Percentiles rank a stretch among this genome's conserved stretches.
Evolutionary conservation across 2,797 vertebrate genomes (phyloP).

Genomic region (Rhinoraja longicauda): DNA sequence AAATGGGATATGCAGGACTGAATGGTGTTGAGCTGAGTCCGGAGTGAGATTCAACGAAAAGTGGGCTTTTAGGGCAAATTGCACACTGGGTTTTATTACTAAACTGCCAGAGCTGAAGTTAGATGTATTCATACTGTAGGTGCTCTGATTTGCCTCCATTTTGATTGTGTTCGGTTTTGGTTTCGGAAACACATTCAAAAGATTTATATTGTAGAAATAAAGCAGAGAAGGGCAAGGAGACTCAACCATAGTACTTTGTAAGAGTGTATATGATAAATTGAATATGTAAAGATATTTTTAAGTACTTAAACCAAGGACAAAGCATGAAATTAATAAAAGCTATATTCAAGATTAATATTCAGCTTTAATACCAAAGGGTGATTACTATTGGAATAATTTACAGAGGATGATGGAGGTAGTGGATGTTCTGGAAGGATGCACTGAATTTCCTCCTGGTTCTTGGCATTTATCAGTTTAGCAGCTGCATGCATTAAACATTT

Average conservation of each 20-base stretch:
- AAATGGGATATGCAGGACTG: not conserved
- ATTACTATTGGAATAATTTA: not conserved
- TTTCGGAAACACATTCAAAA: not conserved
- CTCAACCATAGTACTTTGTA: not conserved
- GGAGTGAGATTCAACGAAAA: not conserved
- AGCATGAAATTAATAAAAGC: not conserved
- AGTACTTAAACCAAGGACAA: not conserved
- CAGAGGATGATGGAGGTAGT: not conserved
- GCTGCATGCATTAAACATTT: not conserved
- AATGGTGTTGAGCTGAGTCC: not conserved
- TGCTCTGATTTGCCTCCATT: not conserved
- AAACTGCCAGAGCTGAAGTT: not conserved
- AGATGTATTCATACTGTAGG: not conserved
- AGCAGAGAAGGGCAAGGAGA: not conserved
- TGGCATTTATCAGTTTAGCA: not conserved
- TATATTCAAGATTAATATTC: not conserved
- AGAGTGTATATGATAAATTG: not conserved
- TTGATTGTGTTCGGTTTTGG: not conserved
- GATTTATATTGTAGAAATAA: not conserved
- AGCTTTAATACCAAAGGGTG: not conserved
- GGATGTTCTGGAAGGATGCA: not conserved
- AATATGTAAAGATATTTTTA: not conserved
- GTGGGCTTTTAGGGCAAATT: not conserved
- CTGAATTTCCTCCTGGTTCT: not conserved
- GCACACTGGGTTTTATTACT: not conserved